Conservation (phyloP, 1,140 invertebrate species). For the Mercenaria mercenaria region DNA sequence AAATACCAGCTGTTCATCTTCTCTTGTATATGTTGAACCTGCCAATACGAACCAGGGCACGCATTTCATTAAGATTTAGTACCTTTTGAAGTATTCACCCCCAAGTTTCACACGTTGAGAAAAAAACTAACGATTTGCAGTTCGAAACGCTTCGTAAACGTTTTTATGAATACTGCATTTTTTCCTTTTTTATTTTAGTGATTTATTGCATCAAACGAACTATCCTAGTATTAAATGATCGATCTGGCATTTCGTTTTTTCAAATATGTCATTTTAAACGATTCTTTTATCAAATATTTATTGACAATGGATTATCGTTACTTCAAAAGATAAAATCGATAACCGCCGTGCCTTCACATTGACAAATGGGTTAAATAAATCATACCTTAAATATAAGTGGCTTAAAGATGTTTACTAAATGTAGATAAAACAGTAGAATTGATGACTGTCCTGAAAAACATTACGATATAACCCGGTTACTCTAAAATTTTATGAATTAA, state of each 20-base stretch:
- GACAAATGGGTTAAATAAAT: constrained; percentile 11
- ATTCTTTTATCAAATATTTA: background rate
- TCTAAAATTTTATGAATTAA: background rate
- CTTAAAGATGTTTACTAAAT: constrained; percentile 6
- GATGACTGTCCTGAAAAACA: background rate
- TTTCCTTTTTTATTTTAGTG: background rate
- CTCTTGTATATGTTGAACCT: too few species aligned
- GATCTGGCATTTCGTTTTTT: background rate
- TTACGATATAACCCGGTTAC: background rate
- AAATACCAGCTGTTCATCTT: too few species aligned
- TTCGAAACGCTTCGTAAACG: background rate
- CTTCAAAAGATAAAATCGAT: constrained; percentile 11
- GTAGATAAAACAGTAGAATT: background rate
- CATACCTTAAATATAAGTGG: background rate
- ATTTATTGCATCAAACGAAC: background rate
- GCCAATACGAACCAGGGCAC: too few species aligned
- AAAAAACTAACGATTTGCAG: too few species aligned
- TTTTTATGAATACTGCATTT: background rate
- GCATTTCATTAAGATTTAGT: too few species aligned
- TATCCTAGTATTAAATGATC: background rate
- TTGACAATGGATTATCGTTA: constrained; percentile 6
- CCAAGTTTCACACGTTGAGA: too few species aligned
- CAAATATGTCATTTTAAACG: constrained; percentile 15
- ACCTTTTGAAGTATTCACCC: too few species aligned
- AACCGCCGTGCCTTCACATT: background rate